Conservation (phyloP, 2,113 vertebrate genomes). For the Seriola rivoliana region DNA sequence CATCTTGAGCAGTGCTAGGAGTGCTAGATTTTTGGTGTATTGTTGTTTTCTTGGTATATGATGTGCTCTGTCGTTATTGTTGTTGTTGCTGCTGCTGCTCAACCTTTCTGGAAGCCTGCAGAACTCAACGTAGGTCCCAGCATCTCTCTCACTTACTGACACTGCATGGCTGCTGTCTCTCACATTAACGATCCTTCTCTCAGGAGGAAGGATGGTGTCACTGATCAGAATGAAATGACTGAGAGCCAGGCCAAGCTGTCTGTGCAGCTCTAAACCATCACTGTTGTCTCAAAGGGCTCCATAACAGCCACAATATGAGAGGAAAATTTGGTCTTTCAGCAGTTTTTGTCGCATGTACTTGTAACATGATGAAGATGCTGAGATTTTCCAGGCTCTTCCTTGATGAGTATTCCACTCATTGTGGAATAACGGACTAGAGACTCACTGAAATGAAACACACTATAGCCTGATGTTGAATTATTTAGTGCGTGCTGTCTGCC, state of each 20-base stretch:
- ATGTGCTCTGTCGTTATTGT: conserved; percentile 83
- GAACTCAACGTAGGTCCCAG: conserved; percentile 86
- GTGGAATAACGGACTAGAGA: conserved; percentile 11
- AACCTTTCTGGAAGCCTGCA: conserved; percentile 85
- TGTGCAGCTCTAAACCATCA: conserved; percentile 2
- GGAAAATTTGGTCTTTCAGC: conserved; percentile 4
- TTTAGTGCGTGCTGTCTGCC: conserved; percentile 35
- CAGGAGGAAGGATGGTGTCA: conserved; percentile 53
- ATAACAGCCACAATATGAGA: background rate
- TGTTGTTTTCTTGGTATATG: conserved; percentile 82
- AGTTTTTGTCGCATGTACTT: conserved; percentile 5
- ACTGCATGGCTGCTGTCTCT: conserved; percentile 72
- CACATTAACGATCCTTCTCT: conserved; percentile 55
- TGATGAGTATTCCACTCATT: no score
- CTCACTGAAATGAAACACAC: conserved; percentile 39
- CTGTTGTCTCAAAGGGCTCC: background rate
- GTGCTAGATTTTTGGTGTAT: conserved; percentile 58
- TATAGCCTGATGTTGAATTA: conserved; percentile 44
- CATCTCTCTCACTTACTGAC: conserved; percentile 68
- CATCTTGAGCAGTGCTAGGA: conserved; percentile 42
- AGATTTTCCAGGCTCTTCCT: conserved; percentile 18
- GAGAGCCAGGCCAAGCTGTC: conserved; percentile 23
- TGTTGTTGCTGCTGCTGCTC: conserved; percentile 81
- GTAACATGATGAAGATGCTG: conserved; percentile 12
- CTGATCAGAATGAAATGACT: conserved; percentile 31